Conservation (phyloP, 2,888 invertebrate species). For the Cephus runcator region DNA sequence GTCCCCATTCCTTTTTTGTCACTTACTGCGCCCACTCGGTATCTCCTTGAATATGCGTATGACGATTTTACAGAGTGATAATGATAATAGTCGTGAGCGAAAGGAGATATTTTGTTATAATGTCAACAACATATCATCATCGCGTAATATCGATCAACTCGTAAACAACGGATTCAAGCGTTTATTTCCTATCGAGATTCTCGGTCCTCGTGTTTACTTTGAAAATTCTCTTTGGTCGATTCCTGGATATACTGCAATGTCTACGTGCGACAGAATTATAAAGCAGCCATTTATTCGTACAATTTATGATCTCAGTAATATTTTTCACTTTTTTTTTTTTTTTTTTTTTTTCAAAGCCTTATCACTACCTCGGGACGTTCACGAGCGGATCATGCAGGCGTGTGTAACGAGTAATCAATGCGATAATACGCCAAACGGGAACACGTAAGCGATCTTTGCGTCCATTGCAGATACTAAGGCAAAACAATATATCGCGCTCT, state of each 20-base stretch:
- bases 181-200: not conserved
- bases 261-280: not conserved
- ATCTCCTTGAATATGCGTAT: not conserved
- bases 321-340: not conserved
- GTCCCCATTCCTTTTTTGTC: not conserved
- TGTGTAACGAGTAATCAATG: not conserved
- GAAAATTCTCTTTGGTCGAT: not conserved
- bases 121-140: not conserved
- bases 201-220: not conserved
- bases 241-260: not conserved
- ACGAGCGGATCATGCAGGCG: not conserved
- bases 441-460: not conserved
- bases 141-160: not conserved
- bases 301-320: not conserved
- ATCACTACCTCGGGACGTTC: not conserved
- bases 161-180: not conserved
- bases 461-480: not conserved
- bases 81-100: not conserved
- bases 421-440: not conserved
- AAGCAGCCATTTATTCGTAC: not conserved
- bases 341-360: not conserved
- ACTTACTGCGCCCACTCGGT: not conserved
- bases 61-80: not conserved
- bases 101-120: not conserved
- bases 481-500: not conserved